A percentile compares a stretch with the other conserved stretches of the same genome.
These are phyloP conservation scores for Bradynema listronoti DNA, from an alignment of 1,140 invertebrate species.

Conservation along the genomic window DNA sequence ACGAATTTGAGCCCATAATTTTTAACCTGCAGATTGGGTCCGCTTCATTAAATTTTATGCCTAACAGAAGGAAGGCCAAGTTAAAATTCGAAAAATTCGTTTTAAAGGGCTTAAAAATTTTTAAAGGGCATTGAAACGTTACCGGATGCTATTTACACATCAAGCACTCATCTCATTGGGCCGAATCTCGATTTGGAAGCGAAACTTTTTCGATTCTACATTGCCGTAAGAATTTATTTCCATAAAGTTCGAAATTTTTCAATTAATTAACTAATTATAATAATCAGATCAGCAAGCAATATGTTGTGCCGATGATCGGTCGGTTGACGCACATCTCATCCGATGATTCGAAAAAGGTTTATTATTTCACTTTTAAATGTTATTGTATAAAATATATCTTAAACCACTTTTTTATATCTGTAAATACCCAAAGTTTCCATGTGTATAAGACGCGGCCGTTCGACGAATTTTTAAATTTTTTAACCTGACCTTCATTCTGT, in stretches of 20 bases:
- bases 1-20: too few relatives aligned
- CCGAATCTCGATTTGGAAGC: constrained; percentile 53
- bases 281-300: constrained; percentile 38
- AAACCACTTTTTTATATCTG: too few relatives aligned
- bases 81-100: not conserved
- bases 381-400: not conserved
- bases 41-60: too few relatives aligned
- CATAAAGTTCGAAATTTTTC: constrained; percentile 13
- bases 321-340: constrained; percentile 48
- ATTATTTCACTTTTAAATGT: constrained; percentile 7
- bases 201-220: constrained; percentile 49
- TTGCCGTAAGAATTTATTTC: constrained; percentile 42
- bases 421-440: too few relatives aligned
- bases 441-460: too few relatives aligned
- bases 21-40: too few relatives aligned
- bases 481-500: too few relatives aligned
- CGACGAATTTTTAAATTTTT: too few relatives aligned
- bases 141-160: constrained; percentile 34
- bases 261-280: not conserved
- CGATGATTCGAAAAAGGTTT: constrained; percentile 30
- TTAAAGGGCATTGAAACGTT: constrained; percentile 41
- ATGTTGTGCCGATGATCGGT: constrained; percentile 54
- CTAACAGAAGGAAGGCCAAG: too few relatives aligned
- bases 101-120: not conserved
- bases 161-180: constrained; percentile 25